Conservation (phyloP, 2,888 invertebrate species). For the Apotomis turbidana region DNA sequence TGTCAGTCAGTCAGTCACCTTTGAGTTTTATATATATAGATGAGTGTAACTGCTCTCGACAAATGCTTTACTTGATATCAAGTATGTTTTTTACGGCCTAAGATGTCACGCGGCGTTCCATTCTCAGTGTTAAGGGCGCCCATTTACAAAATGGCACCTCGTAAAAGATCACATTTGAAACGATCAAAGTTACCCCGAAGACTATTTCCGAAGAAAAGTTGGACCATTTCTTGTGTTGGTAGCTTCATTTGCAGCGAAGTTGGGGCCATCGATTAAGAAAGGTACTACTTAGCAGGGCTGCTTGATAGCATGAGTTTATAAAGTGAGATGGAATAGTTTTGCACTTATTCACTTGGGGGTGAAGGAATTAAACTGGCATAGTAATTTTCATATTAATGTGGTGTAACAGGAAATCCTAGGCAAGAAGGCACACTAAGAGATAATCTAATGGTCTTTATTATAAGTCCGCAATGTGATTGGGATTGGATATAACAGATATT, state of each 20-base stretch:
- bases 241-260: conserved; percentile 38
- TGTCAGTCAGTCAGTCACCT: too few relatives aligned
- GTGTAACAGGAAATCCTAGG: too few relatives aligned
- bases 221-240: conserved; percentile 35
- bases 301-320: conserved; percentile 1
- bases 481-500: too few relatives aligned
- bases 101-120: conserved; percentile 29
- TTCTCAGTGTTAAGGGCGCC: conserved; percentile 26
- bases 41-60: neutral
- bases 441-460: too few relatives aligned
- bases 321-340: conserved; percentile 1
- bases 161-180: conserved; percentile 41
- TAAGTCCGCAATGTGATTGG: too few relatives aligned
- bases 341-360: neutral
- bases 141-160: conserved; percentile 41
- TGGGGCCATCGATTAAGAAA: conserved; percentile 37
- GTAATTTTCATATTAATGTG: too few relatives aligned
- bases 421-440: too few relatives aligned
- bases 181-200: conserved; percentile 36
- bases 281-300: conserved; percentile 6
- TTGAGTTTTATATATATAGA: too few relatives aligned
- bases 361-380: neutral
- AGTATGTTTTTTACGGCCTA: conserved; percentile 12
- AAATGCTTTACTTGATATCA: conserved; percentile 2
- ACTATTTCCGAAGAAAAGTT: conserved; percentile 41